These are phyloP conservation scores for Nymphalis io DNA, from an alignment of 1,140 invertebrate species.

Conservation along the genomic window DNA sequence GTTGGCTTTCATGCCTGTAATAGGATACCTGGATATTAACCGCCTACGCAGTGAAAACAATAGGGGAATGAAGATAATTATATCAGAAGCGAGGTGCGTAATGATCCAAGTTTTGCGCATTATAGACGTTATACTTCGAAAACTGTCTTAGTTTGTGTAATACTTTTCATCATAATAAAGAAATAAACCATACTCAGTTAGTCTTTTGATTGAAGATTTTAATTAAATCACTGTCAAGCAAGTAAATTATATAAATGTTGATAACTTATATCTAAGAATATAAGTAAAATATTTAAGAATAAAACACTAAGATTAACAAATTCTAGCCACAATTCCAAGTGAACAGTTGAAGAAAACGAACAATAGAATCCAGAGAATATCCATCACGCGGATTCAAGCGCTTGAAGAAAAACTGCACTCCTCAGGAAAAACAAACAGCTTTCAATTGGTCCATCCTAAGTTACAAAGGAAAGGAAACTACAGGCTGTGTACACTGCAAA, in stretches of 20 bases:
- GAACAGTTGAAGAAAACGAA: neutral
- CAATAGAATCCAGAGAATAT: neutral
- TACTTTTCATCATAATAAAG: neutral
- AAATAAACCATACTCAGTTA: too few species aligned
- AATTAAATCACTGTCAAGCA: too few species aligned
- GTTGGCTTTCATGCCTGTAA: conserved; percentile 8
- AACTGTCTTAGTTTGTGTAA: conserved; percentile 4
- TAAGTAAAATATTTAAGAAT: neutral
- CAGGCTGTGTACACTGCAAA: conserved; percentile 46
- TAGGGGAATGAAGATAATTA: conserved; percentile 1
- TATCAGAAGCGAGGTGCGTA: conserved; percentile 16
- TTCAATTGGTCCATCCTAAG: conserved; percentile 57
- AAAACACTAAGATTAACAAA: neutral
- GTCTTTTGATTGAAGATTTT: too few species aligned
- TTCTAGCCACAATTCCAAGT: neutral
- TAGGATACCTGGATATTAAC: conserved; percentile 22
- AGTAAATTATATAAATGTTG: too few species aligned
- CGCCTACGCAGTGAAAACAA: neutral
- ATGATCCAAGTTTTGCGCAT: conserved; percentile 24
- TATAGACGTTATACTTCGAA: neutral
- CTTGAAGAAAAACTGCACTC: conserved; percentile 3
- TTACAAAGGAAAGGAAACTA: conserved; percentile 55
- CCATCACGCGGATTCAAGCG: neutral
- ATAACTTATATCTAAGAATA: too few species aligned
- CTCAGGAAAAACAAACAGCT: conserved; percentile 21